A percentile compares a stretch with the other conserved stretches of the same genome.
Evolutionary conservation across 2,888 invertebrate genomes (phyloP).

Genomic region (Ophioninae sp.): DNA sequence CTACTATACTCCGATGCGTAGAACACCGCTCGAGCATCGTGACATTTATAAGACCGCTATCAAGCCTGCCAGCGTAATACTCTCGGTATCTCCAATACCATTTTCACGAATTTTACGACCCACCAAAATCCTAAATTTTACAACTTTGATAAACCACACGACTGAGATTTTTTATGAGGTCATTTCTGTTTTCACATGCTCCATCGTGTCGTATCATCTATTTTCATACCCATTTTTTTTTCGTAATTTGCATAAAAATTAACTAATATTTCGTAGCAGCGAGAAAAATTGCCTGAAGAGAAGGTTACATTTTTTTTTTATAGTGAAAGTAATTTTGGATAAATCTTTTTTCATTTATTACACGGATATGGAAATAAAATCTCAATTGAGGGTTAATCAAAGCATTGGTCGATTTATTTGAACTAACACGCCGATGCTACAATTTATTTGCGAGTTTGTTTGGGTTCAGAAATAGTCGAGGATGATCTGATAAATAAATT

Average conservation of each 20-base stretch:
- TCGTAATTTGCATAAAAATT: not conserved
- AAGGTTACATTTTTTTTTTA: not conserved
- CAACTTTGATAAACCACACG: not conserved
- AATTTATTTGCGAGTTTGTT: no score
- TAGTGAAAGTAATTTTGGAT: not conserved
- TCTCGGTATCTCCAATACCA: slow-evolving; percentile 17
- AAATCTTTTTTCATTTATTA: not conserved
- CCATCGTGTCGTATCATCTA: not conserved
- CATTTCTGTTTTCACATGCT: not conserved
- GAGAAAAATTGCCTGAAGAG: not conserved
- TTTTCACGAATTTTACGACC: slow-evolving; percentile 44
- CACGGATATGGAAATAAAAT: not conserved
- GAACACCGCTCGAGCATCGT: slow-evolving; percentile 34
- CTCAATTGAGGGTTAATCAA: not conserved
- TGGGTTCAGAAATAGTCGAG: no score
- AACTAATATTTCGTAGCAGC: not conserved
- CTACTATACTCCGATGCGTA: not conserved
- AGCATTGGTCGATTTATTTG: no score
- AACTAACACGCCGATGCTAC: no score
- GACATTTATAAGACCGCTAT: slow-evolving; percentile 46
- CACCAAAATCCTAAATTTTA: slow-evolving; percentile 33
- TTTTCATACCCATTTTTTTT: not conserved
- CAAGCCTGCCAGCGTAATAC: slow-evolving; percentile 26
- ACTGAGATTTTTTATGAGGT: not conserved
- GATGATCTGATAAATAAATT: no score